Percentiles rank a stretch among this genome's conserved stretches.
Evolutionary conservation across 2,888 invertebrate genomes (phyloP).

Genomic region (Drosophila mulleri): DNA sequence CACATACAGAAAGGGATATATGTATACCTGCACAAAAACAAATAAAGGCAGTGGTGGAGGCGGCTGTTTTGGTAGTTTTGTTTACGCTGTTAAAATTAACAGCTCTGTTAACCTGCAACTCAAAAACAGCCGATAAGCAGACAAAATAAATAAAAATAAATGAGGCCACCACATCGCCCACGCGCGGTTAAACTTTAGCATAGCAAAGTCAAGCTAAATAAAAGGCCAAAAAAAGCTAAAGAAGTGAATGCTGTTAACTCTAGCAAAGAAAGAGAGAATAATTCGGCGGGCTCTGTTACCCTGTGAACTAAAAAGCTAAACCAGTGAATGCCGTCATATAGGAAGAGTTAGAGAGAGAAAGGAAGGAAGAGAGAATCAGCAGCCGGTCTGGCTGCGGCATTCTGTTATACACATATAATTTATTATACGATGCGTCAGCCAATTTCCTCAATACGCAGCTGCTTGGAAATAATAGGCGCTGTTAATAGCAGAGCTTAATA

Average conservation of each 20-base stretch:
- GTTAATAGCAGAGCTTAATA: not conserved
- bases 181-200: not conserved
- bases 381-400: not conserved
- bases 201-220: not conserved
- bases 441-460: not conserved
- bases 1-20: constrained; percentile 2
- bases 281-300: too few species aligned
- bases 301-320: not conserved
- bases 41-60: constrained; percentile 38
- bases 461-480: constrained; percentile 1
- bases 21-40: constrained; percentile 46
- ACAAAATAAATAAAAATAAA: constrained; percentile 19
- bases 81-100: constrained; percentile 17
- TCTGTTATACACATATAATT: constrained; percentile 5
- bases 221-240: constrained; percentile 4
- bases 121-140: constrained; percentile 4
- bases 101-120: constrained; percentile 12
- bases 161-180: not conserved
- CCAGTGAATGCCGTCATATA: not conserved
- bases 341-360: not conserved
- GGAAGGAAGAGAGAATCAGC: too few species aligned
- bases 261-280: not conserved
- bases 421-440: not conserved
- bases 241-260: not conserved
- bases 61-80: constrained; percentile 32